Percentiles rank a stretch among this genome's conserved stretches.
phyloP scores from a whole-genome alignment of 2,797 vertebrate genomes.

The Sebastes variabilis region DNA sequence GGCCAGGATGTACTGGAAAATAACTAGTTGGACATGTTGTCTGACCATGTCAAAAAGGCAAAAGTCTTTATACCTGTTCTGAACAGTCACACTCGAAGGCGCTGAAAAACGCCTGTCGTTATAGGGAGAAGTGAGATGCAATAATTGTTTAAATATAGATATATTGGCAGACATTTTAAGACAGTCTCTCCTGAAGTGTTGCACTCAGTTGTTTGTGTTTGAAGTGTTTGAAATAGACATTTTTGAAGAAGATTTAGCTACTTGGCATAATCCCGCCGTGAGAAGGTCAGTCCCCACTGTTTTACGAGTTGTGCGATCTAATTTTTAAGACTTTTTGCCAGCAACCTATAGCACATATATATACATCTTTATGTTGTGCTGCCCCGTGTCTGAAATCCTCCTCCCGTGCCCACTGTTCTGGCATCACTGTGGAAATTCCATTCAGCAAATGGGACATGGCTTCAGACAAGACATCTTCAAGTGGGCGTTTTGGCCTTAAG shows the following conservation, averaged over 20 bases:
- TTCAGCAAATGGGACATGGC: conserved; percentile 27
- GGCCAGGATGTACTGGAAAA: not conserved
- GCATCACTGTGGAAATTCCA: conserved; percentile 22
- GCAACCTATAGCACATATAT: not conserved
- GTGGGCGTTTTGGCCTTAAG: conserved; percentile 42
- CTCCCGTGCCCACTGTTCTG: conserved; percentile 7
- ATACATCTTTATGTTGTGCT: not conserved
- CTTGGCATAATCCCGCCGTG: not conserved
- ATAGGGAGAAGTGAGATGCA: not conserved
- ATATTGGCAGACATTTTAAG: not conserved
- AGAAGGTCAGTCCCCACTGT: not conserved
- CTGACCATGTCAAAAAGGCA: not conserved
- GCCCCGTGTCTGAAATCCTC: not conserved
- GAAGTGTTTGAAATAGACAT: not conserved
- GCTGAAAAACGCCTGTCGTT: too few species aligned
- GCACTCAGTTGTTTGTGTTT: not conserved
- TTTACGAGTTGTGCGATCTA: not conserved
- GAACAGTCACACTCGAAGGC: not conserved
- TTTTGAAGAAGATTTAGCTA: not conserved
- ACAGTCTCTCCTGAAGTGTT: not conserved
- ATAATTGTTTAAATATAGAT: not conserved
- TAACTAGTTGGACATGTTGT: not conserved
- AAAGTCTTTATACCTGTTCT: not conserved
- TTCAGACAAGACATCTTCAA: conserved; percentile 43
- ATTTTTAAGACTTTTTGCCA: not conserved